Base-by-base conservation (phyloP, 2,113 vertebrate species). In the Rhynchopsitta pachyrhyncha region DNA sequence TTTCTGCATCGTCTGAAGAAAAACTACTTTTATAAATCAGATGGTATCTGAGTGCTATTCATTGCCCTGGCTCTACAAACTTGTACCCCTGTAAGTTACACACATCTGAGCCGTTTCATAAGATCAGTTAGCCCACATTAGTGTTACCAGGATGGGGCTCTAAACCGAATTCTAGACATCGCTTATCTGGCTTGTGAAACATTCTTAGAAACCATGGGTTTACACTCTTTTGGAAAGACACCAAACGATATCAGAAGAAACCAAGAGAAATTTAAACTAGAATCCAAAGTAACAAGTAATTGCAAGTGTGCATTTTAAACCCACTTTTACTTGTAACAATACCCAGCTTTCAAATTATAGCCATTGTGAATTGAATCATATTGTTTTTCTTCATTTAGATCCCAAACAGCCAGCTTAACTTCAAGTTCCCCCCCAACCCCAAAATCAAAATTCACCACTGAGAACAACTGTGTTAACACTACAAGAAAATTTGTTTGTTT, bases 401-500 rank as follows among this genome's bases (percentile, higher is more conserved):
- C 85, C 90, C 77, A 85, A 97, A 80, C 50, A 77, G 83, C 35
- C 93, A 92, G 15, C 71, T 94, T 92, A 80, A 19, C 66, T 92
- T 91, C 23, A 96, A 84, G 90, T 66, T 96, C 92, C 93, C 86
- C 35, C 44, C 18, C 31, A 62, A 35, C 16, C 49, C 69, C 35
- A 85, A 97, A 97, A 97, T 97, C 90, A 95, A 95, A 98, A 97
- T 74, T 96, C 94, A 95, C 91, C 83, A 93, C 79, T 41, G 68
- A 97, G 94, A 98, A 97, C 95, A 97, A 98, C 92, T 94, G 95
- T 92, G 94, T 92, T 97, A 98, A 98, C 95, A 91, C 82, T 85
- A 47, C 86, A 81, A 97, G 85, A 93, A 98, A 98, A 98, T 97
- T 85, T 97, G 97, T 98, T 98, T 98, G 95, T 94, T 97, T 95